A percentile compares a stretch with the other conserved stretches of the same genome.
Evolutionary conservation across 2,888 invertebrate species (phyloP).

Genomic region (Heliconius ethilla): DNA sequence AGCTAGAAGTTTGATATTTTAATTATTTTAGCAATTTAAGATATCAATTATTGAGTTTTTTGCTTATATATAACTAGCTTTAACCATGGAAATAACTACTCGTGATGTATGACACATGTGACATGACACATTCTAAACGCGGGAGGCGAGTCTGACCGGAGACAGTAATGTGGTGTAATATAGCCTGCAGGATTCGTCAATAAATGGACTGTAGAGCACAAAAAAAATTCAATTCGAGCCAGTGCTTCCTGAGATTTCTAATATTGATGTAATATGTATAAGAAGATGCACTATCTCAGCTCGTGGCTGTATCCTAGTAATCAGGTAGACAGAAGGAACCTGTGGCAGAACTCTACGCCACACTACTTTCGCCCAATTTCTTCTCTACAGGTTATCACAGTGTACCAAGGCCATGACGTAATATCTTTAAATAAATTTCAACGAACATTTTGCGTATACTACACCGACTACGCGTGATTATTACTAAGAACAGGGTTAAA

Average conservation of each 20-base stretch:
- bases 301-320: too few relatives aligned
- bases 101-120: neutral
- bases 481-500: neutral
- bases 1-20: neutral
- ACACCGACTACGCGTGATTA: neutral
- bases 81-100: neutral
- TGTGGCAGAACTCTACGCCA: too few relatives aligned
- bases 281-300: too few relatives aligned
- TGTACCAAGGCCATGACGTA: constrained; percentile 44
- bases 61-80: neutral
- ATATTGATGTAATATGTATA: too few relatives aligned
- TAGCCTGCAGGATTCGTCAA: too few relatives aligned
- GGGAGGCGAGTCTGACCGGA: neutral
- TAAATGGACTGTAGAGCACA: too few relatives aligned
- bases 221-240: too few relatives aligned
- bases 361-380: constrained; percentile 47
- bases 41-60: neutral
- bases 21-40: neutral
- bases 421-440: constrained; percentile 18
- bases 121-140: neutral
- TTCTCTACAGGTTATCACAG: constrained; percentile 46
- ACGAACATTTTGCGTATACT: constrained; percentile 7
- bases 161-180: neutral
- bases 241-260: too few relatives aligned
- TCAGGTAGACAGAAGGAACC: too few relatives aligned